Percentiles rank a stretch among this genome's conserved stretches.
Evolutionary conservation across 2,888 invertebrate genomes (phyloP).

Genomic region (Phrixothrix hirtus): DNA sequence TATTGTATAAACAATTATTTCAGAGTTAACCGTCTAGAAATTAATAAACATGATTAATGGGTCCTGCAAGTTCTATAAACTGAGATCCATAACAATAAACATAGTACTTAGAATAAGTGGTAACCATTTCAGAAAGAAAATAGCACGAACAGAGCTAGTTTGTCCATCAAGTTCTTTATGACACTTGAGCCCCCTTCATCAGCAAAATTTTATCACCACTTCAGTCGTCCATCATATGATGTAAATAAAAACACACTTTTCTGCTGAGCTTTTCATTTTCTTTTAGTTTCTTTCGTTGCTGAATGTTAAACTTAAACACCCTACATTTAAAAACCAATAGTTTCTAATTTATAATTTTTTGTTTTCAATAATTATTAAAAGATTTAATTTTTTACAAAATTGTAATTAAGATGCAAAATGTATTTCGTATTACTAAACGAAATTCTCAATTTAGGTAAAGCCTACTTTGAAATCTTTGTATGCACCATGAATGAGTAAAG

Average conservation of each 20-base stretch:
- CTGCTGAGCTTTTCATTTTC: constrained; percentile 24
- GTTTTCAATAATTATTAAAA: no score
- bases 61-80: constrained; percentile 21
- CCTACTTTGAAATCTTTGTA: no score
- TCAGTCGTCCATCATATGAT: constrained; percentile 30
- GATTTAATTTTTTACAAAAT: no score
- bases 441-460: no score
- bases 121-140: constrained; percentile 29
- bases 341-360: no score
- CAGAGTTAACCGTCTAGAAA: constrained; percentile 8
- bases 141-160: constrained; percentile 25
- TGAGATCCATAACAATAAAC: constrained; percentile 30
- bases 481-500: no score
- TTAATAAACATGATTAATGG: constrained; percentile 23
- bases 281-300: constrained; percentile 7
- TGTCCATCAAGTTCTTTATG: constrained; percentile 38
- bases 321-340: no score
- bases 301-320: no score
- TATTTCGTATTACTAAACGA: no score
- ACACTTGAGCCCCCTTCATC: constrained; percentile 41
- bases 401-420: no score
- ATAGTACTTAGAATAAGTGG: constrained; percentile 29
- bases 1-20: constrained; percentile 8
- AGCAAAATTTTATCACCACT: constrained; percentile 41
- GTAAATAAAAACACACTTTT: constrained; percentile 29